Conservation (phyloP, 2,888 invertebrate species). For the Labia minor region DNA sequence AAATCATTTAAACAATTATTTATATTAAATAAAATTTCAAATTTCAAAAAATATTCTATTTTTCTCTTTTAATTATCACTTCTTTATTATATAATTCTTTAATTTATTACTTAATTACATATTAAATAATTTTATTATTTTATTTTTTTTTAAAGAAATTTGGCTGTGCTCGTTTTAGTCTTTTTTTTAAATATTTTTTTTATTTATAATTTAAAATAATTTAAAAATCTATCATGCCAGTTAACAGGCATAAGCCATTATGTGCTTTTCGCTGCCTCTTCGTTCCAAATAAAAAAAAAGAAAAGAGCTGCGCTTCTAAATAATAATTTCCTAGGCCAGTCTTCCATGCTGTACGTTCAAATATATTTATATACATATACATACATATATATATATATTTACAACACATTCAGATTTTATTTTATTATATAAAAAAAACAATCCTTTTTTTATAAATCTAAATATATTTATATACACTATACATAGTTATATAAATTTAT, state of each 20-base stretch:
- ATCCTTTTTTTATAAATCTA: neutral
- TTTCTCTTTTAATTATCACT: too few species aligned
- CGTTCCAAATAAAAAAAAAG: too few species aligned
- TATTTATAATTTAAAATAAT: neutral
- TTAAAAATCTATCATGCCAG: neutral
- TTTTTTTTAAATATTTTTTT: neutral
- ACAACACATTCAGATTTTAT: neutral
- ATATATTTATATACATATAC: neutral
- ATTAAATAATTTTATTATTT: neutral
- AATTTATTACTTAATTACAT: too few species aligned
- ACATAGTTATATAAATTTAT: neutral
- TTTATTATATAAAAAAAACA: neutral
- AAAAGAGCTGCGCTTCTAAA: neutral
- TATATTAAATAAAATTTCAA: too few species aligned
- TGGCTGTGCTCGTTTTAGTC: neutral
- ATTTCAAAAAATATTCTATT: too few species aligned
- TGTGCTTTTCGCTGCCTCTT: neutral
- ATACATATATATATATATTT: neutral
- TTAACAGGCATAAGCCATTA: neutral
- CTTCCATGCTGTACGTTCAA: neutral
- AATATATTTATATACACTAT: neutral
- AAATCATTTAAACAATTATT: neutral
- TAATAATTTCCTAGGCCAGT: neutral
- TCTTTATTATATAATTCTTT: too few species aligned
- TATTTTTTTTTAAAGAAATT: neutral